Percentiles rank a stretch among this genome's conserved stretches.
phyloP scores from a whole-genome alignment of 2,797 vertebrate species.

The Todus mexicanus region DNA sequence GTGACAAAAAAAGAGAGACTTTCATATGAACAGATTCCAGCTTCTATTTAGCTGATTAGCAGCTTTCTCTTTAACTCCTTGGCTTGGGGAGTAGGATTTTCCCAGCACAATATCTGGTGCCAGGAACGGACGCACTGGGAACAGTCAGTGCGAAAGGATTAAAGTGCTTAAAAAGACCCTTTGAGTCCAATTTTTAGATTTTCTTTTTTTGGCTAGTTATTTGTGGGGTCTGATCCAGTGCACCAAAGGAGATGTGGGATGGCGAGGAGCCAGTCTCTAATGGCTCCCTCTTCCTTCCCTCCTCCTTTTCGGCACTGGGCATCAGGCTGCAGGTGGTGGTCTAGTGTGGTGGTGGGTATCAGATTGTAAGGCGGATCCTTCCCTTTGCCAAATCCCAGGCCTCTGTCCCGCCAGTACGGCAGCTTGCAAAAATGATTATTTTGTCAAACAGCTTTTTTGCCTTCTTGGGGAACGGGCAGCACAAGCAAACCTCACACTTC shows the following conservation, averaged over 20 bases:
- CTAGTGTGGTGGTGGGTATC: conserved; percentile 60
- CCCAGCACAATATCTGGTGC: conserved; percentile 45
- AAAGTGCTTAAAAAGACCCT: conserved; percentile 75
- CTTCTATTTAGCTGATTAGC: conserved; percentile 81
- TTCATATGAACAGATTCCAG: conserved; percentile 73
- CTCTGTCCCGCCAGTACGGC: conserved; percentile 50
- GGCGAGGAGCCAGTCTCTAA: conserved; percentile 83
- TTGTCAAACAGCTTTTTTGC: conserved; percentile 62
- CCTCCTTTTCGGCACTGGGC: conserved; percentile 42
- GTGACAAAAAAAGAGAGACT: conserved; percentile 61
- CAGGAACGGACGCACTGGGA: conserved; percentile 64
- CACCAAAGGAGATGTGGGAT: conserved; percentile 77
- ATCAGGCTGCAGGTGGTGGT: conserved; percentile 76
- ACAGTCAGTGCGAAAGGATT: conserved; percentile 72
- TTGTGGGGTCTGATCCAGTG: conserved; percentile 68
- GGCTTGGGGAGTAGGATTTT: conserved; percentile 66
- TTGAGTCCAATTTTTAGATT: conserved; percentile 71
- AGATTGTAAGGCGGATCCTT: conserved; percentile 57
- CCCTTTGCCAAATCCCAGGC: conserved; percentile 69
- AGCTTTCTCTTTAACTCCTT: conserved; percentile 70
- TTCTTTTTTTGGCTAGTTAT: conserved; percentile 62
- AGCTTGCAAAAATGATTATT: conserved; percentile 73
- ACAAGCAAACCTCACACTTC: neutral
- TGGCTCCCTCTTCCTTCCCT: conserved; percentile 66
- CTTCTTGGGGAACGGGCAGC: neutral